Evolutionary conservation across 2,888 invertebrate species (phyloP), one percentile per base, ranked within the genome.

Genomic region (Heliconius erato): DNA sequence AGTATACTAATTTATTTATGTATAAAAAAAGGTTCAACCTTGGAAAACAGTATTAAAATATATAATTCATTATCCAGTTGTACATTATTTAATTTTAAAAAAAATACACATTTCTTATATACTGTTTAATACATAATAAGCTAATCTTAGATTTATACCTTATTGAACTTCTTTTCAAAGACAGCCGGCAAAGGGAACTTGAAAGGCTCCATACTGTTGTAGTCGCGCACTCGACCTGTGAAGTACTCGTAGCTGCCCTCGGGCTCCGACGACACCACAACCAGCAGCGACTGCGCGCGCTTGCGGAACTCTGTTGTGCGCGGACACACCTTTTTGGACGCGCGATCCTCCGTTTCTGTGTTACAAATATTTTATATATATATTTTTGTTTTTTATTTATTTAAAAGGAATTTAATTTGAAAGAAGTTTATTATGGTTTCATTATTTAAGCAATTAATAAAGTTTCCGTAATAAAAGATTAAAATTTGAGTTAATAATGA

Each of bases 251-350:
- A 98, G 87, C 97, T 97, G 85, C 94, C 92, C 86, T 97, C 96
- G 0, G 99, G 99, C 74, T 98, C 98, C 35, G 98, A 98, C 0
- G 98, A 98, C 1, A 98, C 98, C 71, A 99, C 98, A 32, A 99
- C 98, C 84, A 99, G 96, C 44, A 99, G 95, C 4, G 98, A 99
- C 89, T 97, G 97, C 3, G 98, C 98, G 74, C 97, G 96, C 90
- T 97, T 97, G 87, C 96, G 92, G 89, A 97, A 97, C 89, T 97
- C 97, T 80, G 94, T 92, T 49, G 97, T 96, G 87, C 97, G 97
- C 0, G 94, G 90, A 94, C 96, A 94, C 84, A 95, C 95, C 88
- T 97, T 93, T 87, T 97, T 97, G 76, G 96, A 95, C 2, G 90
- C 92, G 9, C 92, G 92, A 49, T 95, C 95, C 86, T 94, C 95